Conservation (phyloP, 2,888 invertebrate species). For the Hydraecia micacea region DNA sequence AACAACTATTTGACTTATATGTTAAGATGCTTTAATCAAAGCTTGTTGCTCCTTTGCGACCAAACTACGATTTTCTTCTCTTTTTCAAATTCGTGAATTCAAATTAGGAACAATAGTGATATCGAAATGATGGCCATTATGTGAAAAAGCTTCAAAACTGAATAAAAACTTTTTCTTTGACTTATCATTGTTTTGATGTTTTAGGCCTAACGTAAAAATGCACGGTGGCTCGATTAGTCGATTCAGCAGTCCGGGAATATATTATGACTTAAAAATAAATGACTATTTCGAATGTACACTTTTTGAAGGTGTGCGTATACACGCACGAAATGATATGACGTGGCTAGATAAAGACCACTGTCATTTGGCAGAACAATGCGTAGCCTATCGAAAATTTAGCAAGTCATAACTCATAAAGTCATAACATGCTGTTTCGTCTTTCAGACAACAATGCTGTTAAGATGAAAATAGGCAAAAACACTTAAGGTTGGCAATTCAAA, state of each 20-base stretch:
- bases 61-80: too few species aligned
- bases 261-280: not conserved
- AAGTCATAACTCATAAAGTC: conserved; percentile 13
- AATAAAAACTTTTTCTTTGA: not conserved
- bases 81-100: not conserved
- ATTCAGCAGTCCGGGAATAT: not conserved
- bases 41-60: not conserved
- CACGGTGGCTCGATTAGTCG: not conserved
- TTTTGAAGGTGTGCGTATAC: conserved; percentile 15
- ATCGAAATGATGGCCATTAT: not conserved
- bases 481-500: not conserved
- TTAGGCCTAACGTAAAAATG: not conserved
- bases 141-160: not conserved
- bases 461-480: not conserved
- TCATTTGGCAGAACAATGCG: conserved; percentile 10
- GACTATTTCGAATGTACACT: too few species aligned
- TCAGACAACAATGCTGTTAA: conserved; percentile 24
- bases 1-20: not conserved
- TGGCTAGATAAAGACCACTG: conserved; percentile 5
- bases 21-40: not conserved
- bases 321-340: conserved; percentile 23
- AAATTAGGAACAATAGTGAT: not conserved
- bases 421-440: conserved; percentile 8
- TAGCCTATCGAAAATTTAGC: not conserved
- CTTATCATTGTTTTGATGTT: not conserved